Percentiles rank a stretch among this genome's conserved stretches.
phyloP scores from a whole-genome alignment of 2,113 vertebrate species.

The Chlorodrepanis virens region DNA sequence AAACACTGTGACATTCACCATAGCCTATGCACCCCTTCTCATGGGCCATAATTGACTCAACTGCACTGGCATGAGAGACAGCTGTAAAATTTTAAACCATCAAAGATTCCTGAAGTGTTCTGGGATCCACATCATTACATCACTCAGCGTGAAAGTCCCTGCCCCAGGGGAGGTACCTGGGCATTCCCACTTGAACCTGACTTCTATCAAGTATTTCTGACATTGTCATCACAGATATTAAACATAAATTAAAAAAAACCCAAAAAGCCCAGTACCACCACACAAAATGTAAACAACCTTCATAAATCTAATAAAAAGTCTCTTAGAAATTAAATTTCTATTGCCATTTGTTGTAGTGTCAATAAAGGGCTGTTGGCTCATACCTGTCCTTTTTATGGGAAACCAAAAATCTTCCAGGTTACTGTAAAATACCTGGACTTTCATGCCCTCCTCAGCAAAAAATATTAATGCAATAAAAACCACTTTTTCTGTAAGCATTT shows the following conservation, averaged over 20 bases:
- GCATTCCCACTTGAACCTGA: background rate
- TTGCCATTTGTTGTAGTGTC: background rate
- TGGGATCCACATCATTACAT: background rate
- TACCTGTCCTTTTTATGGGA: background rate
- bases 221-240: background rate
- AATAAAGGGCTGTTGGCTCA: background rate
- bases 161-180: background rate
- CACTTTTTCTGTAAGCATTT: background rate
- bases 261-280: background rate
- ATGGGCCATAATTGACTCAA: background rate
- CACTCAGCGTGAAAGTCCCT: background rate
- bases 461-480: background rate
- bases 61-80: background rate
- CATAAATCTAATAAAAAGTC: background rate
- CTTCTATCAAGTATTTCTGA: background rate
- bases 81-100: background rate
- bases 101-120: background rate
- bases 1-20: background rate
- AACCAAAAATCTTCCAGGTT: background rate
- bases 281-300: background rate
- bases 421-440: background rate
- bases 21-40: no score
- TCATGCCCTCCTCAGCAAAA: fast-evolving
- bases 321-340: background rate
- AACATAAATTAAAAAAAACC: background rate